Evolutionary conservation across 1,140 invertebrate genomes (phyloP).

Genomic region (Daktulosphaira vitifoliae): DNA sequence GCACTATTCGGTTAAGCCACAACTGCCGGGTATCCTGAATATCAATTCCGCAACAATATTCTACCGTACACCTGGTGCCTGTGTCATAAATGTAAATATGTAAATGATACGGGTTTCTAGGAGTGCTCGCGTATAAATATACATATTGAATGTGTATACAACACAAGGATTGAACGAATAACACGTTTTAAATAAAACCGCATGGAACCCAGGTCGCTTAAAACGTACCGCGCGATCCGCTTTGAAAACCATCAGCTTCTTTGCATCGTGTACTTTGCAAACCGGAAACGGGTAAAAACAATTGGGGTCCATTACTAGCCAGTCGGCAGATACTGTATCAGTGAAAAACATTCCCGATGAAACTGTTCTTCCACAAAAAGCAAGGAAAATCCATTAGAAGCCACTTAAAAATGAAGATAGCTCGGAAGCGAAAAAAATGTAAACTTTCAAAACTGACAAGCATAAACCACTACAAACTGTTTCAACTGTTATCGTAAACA

Average conservation of each 20-base stretch:
- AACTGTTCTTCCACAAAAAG: background rate
- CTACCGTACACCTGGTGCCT: background rate
- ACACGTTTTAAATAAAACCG: too few relatives aligned
- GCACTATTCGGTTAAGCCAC: background rate
- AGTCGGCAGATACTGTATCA: background rate
- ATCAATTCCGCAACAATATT: background rate
- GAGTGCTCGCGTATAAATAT: background rate
- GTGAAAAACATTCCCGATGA: background rate
- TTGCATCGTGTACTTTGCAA: too few relatives aligned
- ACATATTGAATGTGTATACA: too few relatives aligned
- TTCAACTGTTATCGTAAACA: slow-evolving; percentile 17
- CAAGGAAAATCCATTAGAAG: slow-evolving; percentile 17
- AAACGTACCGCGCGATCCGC: too few relatives aligned
- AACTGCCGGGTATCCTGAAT: background rate
- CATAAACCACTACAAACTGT: background rate
- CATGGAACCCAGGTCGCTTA: too few relatives aligned
- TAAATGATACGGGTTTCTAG: background rate
- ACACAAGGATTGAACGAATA: too few relatives aligned
- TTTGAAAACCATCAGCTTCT: too few relatives aligned
- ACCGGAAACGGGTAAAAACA: too few relatives aligned
- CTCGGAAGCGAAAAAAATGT: background rate
- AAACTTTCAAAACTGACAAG: background rate
- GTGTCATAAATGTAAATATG: slow-evolving; percentile 1
- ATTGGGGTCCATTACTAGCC: too few relatives aligned
- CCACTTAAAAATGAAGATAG: slow-evolving; percentile 13